Base-by-base conservation (phyloP, 2,888 invertebrate species). In the Sipha maydis region DNA sequence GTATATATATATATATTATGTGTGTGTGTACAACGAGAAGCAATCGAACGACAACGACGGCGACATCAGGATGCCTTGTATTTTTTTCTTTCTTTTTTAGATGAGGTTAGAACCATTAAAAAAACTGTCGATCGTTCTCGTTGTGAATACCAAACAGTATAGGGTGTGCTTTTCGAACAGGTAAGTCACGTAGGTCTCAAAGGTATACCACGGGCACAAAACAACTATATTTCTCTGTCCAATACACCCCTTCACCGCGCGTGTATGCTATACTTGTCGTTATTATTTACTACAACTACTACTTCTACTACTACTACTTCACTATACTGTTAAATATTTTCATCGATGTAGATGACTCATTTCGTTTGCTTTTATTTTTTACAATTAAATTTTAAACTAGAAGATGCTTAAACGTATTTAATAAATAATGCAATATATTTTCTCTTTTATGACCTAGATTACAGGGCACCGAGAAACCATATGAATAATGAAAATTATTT, bases 101-200 rank as follows among this genome's bases (percentile, higher is more conserved):
- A 69, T 28, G 9, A 69, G 28, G 41, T 69, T 69, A 38, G 61
- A 67, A 61, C 61, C 61, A 69, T 67, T 41, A 69, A 69, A 67
- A 83, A 19, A 83, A 73, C 73, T 61, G 75, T 75, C 84, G 56
- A 38, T n/a, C 73, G 56, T 76, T 21, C 41, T 61, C 84, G n/a
- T 75, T n/a, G 28, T 48, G 85, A 85, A 85, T 77, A 67, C 41
- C 67, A 85, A 85, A 67, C 38, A 80, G 80, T 56, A 34, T 34
- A 54, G 71, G 73, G 34, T 84, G 73, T 73, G 54, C 28, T 73
- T 34, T 21, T n/a, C 48, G 48, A 31, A 54, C 71, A 73, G 83
- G 83, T 83, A 83, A 83, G 83, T 83, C 83, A 83, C 83, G 83
- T 83, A 83, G 73, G 83, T 83, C 73, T 83, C 73, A 73, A 83